These are phyloP conservation scores for Notocelia uddmanniana DNA, from an alignment of 2,888 invertebrate genomes.

Conservation along the genomic window DNA sequence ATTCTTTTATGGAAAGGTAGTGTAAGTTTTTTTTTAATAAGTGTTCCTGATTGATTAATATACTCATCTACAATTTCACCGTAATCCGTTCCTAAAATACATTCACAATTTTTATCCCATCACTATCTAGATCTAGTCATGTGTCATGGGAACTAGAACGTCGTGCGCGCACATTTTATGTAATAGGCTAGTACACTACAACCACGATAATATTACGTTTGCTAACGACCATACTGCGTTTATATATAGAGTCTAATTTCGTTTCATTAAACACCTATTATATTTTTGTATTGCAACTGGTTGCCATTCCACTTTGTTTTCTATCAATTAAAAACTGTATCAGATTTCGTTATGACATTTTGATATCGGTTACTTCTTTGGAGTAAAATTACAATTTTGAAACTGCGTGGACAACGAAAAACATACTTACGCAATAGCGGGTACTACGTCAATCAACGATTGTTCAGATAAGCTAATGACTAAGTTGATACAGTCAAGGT, in stretches of 20 bases:
- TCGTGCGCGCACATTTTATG: constrained; percentile 21
- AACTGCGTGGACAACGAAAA: neutral
- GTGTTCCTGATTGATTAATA: too few relatives aligned
- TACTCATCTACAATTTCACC: too few relatives aligned
- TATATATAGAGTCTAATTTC: neutral
- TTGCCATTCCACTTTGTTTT: constrained; percentile 16
- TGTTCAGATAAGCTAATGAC: neutral
- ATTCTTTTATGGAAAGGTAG: too few relatives aligned
- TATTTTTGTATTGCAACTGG: neutral
- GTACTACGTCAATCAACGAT: neutral
- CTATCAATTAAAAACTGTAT: constrained; percentile 32
- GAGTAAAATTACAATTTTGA: constrained; percentile 7
- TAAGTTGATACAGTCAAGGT: neutral
- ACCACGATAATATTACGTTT: constrained; percentile 1
- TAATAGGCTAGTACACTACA: neutral
- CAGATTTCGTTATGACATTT: constrained; percentile 13
- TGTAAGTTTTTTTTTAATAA: too few relatives aligned
- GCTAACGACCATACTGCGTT: neutral
- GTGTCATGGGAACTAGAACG: constrained; percentile 25
- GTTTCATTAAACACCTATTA: neutral
- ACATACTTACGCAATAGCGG: neutral
- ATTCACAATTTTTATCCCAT: constrained; percentile 20
- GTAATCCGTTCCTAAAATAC: neutral
- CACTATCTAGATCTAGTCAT: constrained; percentile 24
- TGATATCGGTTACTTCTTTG: constrained; percentile 10